Conservation (phyloP, 2,797 vertebrate genomes). For the Muscicapa striata region DNA sequence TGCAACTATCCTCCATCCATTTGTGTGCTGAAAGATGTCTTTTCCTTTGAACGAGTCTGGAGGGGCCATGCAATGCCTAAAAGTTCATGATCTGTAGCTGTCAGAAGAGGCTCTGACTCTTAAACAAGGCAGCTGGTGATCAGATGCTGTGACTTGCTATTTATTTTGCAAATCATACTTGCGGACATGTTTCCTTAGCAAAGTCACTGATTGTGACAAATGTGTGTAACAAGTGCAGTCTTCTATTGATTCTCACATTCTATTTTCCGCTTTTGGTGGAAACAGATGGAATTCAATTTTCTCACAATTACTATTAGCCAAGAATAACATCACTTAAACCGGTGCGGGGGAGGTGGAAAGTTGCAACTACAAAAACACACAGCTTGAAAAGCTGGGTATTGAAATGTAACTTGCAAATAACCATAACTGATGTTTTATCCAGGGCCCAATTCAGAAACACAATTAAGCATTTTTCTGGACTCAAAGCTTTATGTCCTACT, state of each 20-base stretch:
- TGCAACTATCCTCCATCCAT: neutral
- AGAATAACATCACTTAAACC: conserved; percentile 70
- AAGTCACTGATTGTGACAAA: conserved; percentile 63
- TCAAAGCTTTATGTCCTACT: neutral
- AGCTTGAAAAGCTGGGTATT: conserved; percentile 54
- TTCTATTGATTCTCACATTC: conserved; percentile 71
- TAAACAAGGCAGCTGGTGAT: conserved; percentile 48
- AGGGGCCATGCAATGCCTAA: neutral
- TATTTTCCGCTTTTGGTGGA: conserved; percentile 66
- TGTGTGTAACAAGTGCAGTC: conserved; percentile 64
- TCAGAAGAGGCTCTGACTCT: conserved; percentile 27
- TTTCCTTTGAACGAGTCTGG: neutral
- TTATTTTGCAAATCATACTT: conserved; percentile 61
- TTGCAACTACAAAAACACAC: conserved; percentile 58
- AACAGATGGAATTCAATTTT: conserved; percentile 71
- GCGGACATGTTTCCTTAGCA: conserved; percentile 52
- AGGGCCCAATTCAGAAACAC: neutral
- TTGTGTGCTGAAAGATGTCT: neutral
- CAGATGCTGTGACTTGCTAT: conserved; percentile 45
- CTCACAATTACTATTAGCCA: conserved; percentile 72
- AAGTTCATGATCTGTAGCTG: neutral
- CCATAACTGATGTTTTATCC: conserved; percentile 10
- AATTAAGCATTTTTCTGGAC: neutral
- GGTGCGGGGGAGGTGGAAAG: conserved; percentile 62
- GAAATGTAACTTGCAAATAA: conserved; percentile 47